Percentiles rank a stretch among this genome's conserved stretches.
phyloP scores from a whole-genome alignment of 2,797 vertebrate species.

The Phataginus tricuspis region DNA sequence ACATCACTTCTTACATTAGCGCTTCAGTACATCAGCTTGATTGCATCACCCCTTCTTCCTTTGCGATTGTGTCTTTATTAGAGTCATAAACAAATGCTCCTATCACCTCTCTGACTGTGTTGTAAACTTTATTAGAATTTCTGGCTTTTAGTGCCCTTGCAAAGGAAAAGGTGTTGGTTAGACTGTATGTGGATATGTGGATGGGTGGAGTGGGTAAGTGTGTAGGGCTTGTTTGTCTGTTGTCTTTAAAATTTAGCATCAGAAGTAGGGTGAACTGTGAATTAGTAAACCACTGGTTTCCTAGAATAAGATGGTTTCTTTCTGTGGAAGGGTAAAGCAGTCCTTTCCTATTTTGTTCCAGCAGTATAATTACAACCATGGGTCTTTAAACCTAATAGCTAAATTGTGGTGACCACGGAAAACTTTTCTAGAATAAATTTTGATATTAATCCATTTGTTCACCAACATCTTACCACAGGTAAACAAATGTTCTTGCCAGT shows the following conservation, averaged over 20 bases:
- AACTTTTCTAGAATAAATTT: constrained; percentile 26
- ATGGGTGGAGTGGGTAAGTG: background rate
- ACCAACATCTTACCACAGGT: background rate
- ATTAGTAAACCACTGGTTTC: constrained; percentile 22
- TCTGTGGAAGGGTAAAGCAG: constrained; percentile 7
- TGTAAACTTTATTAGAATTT: constrained; percentile 38
- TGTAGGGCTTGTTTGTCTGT: background rate
- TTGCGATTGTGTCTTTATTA: background rate
- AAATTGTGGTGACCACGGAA: constrained; percentile 37
- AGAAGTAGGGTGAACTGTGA: constrained; percentile 30
- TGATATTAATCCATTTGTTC: constrained; percentile 20
- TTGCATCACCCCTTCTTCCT: background rate
- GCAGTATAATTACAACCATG: constrained; percentile 12
- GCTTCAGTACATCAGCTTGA: background rate
- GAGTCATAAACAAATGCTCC: background rate
- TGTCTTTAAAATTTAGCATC: constrained; percentile 46
- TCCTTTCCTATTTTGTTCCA: constrained; percentile 60
- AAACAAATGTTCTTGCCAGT: background rate
- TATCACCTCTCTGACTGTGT: background rate
- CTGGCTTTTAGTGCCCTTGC: background rate
- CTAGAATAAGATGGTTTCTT: constrained; percentile 51
- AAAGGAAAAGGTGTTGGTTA: background rate
- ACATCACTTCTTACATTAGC: background rate
- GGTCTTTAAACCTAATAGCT: constrained; percentile 57
- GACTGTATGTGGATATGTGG: background rate